Conservation (phyloP, 2,888 invertebrate species). For the Dryocosmus kuriphilus region DNA sequence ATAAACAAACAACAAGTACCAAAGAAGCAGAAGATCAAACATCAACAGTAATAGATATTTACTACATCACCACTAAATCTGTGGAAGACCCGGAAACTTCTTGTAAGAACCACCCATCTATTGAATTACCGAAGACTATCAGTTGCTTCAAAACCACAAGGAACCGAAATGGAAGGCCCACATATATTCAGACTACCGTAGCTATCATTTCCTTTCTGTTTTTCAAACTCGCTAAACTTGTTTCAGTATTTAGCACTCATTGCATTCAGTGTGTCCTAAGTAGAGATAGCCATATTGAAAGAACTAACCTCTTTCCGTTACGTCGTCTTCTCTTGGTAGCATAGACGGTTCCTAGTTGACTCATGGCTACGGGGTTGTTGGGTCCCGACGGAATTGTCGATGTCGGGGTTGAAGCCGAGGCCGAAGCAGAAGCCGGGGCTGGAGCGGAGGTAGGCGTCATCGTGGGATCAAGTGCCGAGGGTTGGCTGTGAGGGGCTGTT, state of each 20-base stretch:
- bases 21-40: not conserved
- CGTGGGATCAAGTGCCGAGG: slow-evolving; percentile 61
- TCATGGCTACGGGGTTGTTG: slow-evolving; percentile 81
- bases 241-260: not conserved
- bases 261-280: not conserved
- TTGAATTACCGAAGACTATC: not conserved
- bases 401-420: slow-evolving; percentile 71
- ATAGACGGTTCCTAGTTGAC: slow-evolving; percentile 97
- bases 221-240: not conserved
- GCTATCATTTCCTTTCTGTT: not conserved
- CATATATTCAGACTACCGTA: not conserved
- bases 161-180: not conserved
- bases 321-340: slow-evolving; percentile 96
- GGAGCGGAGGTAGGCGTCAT: slow-evolving; percentile 75
- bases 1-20: too few relatives aligned
- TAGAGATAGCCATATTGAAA: not conserved
- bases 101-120: too few relatives aligned
- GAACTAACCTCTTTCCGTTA: slow-evolving; percentile 95
- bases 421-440: slow-evolving; percentile 72
- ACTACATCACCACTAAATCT: not conserved
- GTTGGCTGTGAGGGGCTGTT: slow-evolving; percentile 65
- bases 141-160: not conserved
- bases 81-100: not conserved
- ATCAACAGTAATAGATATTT: not conserved
- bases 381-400: slow-evolving; percentile 71